Base-by-base conservation (phyloP, 2,888 invertebrate genomes). In the Dorcus hopei region DNA sequence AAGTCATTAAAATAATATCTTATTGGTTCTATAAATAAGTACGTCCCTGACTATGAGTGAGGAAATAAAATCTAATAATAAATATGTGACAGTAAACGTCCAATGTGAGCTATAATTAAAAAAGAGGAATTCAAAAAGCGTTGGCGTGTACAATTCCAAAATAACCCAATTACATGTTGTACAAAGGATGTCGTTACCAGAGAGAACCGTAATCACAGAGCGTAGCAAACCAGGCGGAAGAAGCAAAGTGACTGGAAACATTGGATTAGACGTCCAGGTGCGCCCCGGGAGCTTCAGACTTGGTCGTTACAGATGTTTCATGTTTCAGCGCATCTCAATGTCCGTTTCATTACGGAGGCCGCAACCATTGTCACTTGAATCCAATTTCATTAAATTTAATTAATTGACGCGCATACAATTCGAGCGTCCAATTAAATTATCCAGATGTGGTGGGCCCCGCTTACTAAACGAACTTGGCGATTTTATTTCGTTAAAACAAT, bases 111-210 rank as follows among this genome's bases (percentile, higher is more conserved):
- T 6, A 41, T 41, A 41, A 53, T 57, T 52, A 61, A 61, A 59
- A 53, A 54, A 54, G 11, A 41, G 48, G 26, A 33, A 33, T 33
- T 52, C 11, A 42, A 59, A 58, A 61, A 53, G 61, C 61, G 59
- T 61, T 61, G 58, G 61, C 59, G 58, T 56, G 61, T 47, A 61
- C 49, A 50, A 56, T 55, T 59, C 51, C 47, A 57, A 61, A 61
- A 61, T 61, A 61, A 61, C 56, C 50, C 54, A 58, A 61, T 61
- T 61, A 56, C 33, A 42, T 53, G 26, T 33, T 33, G 39, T 47
- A 58, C 45, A 61, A 45, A 45, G 45, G 45, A 45, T 11, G 19
- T 23, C 14, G 45, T 45, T 23, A 19, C 14, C 19, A 23, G 23
- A 16, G 45, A 45, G 8, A 11, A 23, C 45, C 45, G 14, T 45